Conservation (phyloP, 64 coral and sea anemone species). For the Montipora sp. region DNA sequence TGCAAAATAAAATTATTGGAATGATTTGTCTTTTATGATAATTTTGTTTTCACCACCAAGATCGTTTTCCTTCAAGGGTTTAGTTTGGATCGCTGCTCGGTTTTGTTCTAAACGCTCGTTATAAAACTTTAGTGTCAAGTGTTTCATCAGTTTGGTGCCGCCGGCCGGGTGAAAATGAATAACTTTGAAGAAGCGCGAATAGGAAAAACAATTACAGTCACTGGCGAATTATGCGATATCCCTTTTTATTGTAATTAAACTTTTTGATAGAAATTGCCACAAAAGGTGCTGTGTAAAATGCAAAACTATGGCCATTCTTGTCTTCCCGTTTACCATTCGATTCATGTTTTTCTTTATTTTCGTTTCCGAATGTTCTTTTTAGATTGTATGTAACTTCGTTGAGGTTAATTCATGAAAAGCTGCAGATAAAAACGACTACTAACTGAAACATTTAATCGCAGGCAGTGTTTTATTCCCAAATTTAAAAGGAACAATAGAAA, state of each 20-base stretch:
- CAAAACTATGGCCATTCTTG: neutral
- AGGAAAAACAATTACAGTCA: neutral
- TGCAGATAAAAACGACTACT: neutral
- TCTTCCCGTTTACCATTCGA: neutral
- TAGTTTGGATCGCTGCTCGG: neutral
- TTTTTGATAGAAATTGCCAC: neutral
- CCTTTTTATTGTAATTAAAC: too few relatives aligned
- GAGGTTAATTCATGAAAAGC: neutral
- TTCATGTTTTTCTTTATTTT: neutral
- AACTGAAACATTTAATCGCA: too few relatives aligned
- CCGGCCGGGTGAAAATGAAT: neutral
- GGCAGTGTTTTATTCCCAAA: too few relatives aligned
- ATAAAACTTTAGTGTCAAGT: too few relatives aligned
- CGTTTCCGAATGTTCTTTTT: neutral
- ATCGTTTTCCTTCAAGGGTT: neutral
- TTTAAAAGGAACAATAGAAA: neutral
- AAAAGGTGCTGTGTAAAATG: neutral
- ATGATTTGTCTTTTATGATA: neutral
- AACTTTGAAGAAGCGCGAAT: neutral
- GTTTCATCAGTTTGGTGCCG: too few relatives aligned
- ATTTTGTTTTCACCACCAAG: neutral
- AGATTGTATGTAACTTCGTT: neutral
- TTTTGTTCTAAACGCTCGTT: too few relatives aligned
- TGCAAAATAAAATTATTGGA: slow-evolving; percentile 2
- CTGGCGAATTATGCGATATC: neutral